Conservation (phyloP, 2,888 invertebrate species). For the Thera britannica region DNA sequence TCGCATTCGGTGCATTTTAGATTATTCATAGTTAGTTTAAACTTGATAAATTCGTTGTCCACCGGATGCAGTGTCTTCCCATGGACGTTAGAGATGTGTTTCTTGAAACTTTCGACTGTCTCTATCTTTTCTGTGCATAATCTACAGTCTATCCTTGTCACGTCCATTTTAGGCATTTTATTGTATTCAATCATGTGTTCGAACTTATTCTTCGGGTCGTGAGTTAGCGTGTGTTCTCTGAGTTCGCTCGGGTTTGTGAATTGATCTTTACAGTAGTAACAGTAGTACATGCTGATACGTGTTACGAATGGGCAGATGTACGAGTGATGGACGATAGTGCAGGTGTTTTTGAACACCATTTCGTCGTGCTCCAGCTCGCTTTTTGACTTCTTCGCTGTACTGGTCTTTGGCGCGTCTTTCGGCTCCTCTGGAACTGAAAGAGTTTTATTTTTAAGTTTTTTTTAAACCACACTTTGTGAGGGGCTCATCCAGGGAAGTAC, state of each 20-base stretch:
- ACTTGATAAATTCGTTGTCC: conserved; percentile 69
- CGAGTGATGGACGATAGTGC: conserved; percentile 66
- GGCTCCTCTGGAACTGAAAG: conserved; percentile 40
- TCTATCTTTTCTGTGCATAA: conserved; percentile 68
- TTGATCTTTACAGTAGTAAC: conserved; percentile 74
- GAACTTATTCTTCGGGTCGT: conserved; percentile 62
- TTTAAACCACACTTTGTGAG: too few species aligned
- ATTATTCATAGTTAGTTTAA: conserved; percentile 63
- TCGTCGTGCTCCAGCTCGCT: conserved; percentile 57
- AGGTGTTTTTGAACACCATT: conserved; percentile 64
- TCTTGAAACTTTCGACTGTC: conserved; percentile 60
- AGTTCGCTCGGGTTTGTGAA: conserved; percentile 72
- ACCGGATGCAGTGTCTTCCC: conserved; percentile 56
- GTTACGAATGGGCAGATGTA: conserved; percentile 74
- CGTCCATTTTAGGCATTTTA: conserved; percentile 75
- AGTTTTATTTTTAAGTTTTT: too few species aligned
- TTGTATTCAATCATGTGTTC: conserved; percentile 66
- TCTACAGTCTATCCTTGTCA: conserved; percentile 73
- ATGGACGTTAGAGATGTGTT: conserved; percentile 60
- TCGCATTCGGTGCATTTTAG: conserved; percentile 71
- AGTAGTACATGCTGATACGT: conserved; percentile 73
- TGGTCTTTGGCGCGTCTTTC: conserved; percentile 28
- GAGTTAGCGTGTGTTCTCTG: conserved; percentile 67
- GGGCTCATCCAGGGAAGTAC: too few species aligned
- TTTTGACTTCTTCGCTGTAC: conserved; percentile 45